These are phyloP conservation scores for Thaumatotibia leucotreta DNA, from an alignment of 1,140 invertebrate genomes.

Conservation along the genomic window DNA sequence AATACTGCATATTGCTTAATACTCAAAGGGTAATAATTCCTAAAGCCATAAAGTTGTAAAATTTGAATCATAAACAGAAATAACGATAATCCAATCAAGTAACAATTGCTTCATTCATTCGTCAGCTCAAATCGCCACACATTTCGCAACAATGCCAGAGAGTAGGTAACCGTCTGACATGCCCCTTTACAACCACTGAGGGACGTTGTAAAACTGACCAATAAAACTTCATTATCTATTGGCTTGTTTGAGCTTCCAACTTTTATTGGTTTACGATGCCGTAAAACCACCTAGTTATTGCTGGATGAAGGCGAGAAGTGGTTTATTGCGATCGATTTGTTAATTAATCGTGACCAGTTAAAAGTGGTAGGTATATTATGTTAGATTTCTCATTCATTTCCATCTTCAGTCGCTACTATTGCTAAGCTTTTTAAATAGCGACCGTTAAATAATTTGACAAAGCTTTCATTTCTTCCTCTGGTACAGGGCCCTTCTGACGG, in stretches of 20 bases:
- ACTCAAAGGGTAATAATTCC: too few species aligned
- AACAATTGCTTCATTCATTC: neutral
- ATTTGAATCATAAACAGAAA: neutral
- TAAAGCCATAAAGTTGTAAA: neutral
- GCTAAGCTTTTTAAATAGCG: neutral
- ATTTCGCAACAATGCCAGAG: neutral
- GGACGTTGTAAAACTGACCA: constrained; percentile 69
- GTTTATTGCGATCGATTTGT: neutral
- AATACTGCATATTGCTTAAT: too few species aligned
- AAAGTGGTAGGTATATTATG: neutral
- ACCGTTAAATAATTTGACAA: neutral
- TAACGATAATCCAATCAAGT: neutral
- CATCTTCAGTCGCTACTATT: neutral
- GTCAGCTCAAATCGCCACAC: neutral
- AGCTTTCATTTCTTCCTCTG: neutral
- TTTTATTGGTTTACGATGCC: constrained; percentile 66
- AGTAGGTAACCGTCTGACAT: constrained; percentile 20
- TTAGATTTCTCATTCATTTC: neutral
- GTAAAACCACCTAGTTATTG: constrained; percentile 33
- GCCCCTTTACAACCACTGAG: constrained; percentile 51
- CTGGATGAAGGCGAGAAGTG: neutral
- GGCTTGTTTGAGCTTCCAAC: constrained; percentile 68
- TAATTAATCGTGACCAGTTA: neutral
- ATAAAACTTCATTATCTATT: constrained; percentile 75
- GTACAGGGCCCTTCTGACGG: neutral